Base-by-base conservation (phyloP, 2,113 vertebrate genomes). In the Amphiprion percula region DNA sequence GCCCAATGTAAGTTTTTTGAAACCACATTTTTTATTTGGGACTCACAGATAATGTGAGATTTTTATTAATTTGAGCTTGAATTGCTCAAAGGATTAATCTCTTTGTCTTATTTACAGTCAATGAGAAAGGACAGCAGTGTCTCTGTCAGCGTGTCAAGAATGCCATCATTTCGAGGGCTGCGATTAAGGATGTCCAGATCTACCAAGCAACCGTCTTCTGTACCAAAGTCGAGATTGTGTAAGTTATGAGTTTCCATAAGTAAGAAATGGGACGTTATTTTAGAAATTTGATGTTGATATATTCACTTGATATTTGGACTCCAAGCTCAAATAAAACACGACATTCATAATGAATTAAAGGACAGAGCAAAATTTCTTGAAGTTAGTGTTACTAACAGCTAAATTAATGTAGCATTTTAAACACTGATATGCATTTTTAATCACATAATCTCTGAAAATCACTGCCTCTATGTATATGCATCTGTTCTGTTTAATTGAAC, bases 151-250 rank as follows among this genome's bases (percentile, higher is more conserved):
- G 2, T 4, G 19, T 61, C 50, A 68, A 15, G 2, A 50, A 33
- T 0, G 0, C 0, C 1, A 8, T 73, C 0, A 0, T 0, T 0
- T 0, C 0, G 0, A 72, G 0, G 10, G 0, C 5, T 5, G 5
- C 9, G 0, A 10, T 92, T 1, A 87, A 79, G 82, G 86, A 89
- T 52, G 39, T 94, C 59, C 90, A 93, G 44, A 90, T 94, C 69
- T 80, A 91, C 80, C 80, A 52, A 0, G 59, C 59, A 12, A 73
- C 82, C 16, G 0, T 1, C 19, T 89, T 87, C 82, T 94, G 93
- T 72, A 2, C 53, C 26, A 85, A 15, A 77, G 62, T 92, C 30
- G 94, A 94, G 84, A 88, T 94, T 81, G 55, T 94, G 93, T 94
- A 90, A 93, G 93, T 1, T 21, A 12, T 52, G 49, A 14, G 21